Evolutionary conservation across 2,113 vertebrate genomes (phyloP), one percentile per base, ranked within the genome.

Genomic region (Ibidorhyncha struthersii): DNA sequence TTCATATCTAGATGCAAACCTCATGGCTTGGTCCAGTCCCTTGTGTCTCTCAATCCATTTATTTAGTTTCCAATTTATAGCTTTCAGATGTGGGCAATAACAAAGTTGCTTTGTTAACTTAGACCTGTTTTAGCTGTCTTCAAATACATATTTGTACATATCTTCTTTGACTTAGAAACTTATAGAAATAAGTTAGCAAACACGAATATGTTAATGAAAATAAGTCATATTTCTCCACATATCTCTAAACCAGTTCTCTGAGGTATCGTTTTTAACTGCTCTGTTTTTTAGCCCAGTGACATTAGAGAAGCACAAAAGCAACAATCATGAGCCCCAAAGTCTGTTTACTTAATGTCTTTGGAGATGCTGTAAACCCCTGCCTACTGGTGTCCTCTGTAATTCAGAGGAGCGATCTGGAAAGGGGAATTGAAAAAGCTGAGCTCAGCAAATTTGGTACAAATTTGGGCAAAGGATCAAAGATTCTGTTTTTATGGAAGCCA

Each of bases 1-100:
- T 82, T 91, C 84, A 65, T 62, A 86, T 85, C 89, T 88, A 79
- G 81, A 94, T 91, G 70, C 55, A 97, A 93, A 95, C 81, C 72
- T 96, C 87, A 82, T 91, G 83, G 40, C 52, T 91, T 36, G 36
- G 36, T 62, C 73, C 45, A 69, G 30, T 86, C 74, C 58, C 59
- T 93, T 73, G 58, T 90, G 50, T 43, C 19, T 86, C 40, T 65
- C 72, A 52, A 30, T 43, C 19, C 27, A 27, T 55, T 76, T 87
- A 49, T 82, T 91, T 91, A 23, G 32, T 70, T 96, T 94, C 29
- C 58, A 38, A 21, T 93, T 80, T 89, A 93, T 58, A 73, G 40
- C 36, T 94, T 93, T 91, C 86, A 93, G 89, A 73, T 94, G 61
- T 69, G 66, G 66, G 45, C n/a, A 79, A 95, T 14, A n/a, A n/a